Evolutionary conservation across 2,888 invertebrate species (phyloP).

Genomic region (Nebria salina): DNA sequence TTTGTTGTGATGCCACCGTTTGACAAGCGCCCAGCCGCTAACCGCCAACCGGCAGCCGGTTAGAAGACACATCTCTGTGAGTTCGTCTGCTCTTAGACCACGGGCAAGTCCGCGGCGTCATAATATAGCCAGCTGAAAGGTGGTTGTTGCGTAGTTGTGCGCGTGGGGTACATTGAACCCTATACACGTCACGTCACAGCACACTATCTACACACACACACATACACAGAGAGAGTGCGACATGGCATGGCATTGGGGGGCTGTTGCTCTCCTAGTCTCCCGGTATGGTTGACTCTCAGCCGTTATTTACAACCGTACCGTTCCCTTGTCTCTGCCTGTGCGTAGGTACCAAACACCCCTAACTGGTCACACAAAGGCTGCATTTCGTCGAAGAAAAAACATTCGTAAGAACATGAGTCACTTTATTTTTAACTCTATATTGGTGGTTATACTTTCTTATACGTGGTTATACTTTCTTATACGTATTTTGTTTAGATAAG

Average conservation of each 20-base stretch:
- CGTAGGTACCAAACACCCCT: no score
- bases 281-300: neutral
- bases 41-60: neutral
- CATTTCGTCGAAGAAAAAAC: no score
- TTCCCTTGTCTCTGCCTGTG: no score
- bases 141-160: conserved; percentile 1
- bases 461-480: no score
- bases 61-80: neutral
- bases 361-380: no score
- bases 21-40: neutral
- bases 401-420: no score
- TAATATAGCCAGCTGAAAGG: neutral
- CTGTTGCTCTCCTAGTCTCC: neutral
- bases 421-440: no score
- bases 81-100: neutral
- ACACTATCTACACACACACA: neutral
- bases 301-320: neutral
- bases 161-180: neutral
- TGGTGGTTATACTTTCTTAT: no score
- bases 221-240: neutral
- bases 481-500: no score
- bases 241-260: neutral
- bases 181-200: neutral
- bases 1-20: neutral
- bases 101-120: neutral